Conservation (phyloP, 2,888 invertebrate genomes). For the Metalampra italica region DNA sequence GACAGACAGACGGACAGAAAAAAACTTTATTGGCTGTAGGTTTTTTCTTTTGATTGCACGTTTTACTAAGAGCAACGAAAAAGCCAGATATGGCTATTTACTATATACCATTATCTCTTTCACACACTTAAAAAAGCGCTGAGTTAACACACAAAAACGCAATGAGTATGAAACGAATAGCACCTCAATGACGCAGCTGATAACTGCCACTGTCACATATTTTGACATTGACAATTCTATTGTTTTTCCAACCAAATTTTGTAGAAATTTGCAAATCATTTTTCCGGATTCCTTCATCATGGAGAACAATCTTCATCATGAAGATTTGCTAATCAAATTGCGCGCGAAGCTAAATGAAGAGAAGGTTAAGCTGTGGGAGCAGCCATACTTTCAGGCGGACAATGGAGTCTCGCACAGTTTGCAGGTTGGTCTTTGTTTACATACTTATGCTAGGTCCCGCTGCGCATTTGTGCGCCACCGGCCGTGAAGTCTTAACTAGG, state of each 20-base stretch:
- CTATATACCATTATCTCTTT: too few species aligned
- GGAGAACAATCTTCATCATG: constrained; percentile 64
- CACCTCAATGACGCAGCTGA: too few species aligned
- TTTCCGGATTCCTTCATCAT: constrained; percentile 26
- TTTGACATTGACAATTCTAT: neutral
- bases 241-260: neutral
- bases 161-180: too few species aligned
- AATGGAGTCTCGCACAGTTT: constrained; percentile 56
- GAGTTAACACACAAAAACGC: too few species aligned
- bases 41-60: too few species aligned
- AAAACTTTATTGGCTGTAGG: too few species aligned
- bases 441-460: neutral
- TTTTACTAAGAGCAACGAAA: too few species aligned
- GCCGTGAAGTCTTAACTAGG: neutral
- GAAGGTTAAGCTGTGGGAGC: constrained; percentile 86
- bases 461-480: neutral
- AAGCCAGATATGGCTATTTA: too few species aligned
- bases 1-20: too few species aligned
- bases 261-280: constrained; percentile 31
- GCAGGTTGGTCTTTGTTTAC: constrained; percentile 49
- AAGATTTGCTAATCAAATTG: constrained; percentile 82
- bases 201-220: too few species aligned
- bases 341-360: constrained; percentile 82
- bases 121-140: too few species aligned
- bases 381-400: constrained; percentile 79